phyloP scores from a whole-genome alignment of 2,113 vertebrate species.

The Oenanthe melanoleuca region DNA sequence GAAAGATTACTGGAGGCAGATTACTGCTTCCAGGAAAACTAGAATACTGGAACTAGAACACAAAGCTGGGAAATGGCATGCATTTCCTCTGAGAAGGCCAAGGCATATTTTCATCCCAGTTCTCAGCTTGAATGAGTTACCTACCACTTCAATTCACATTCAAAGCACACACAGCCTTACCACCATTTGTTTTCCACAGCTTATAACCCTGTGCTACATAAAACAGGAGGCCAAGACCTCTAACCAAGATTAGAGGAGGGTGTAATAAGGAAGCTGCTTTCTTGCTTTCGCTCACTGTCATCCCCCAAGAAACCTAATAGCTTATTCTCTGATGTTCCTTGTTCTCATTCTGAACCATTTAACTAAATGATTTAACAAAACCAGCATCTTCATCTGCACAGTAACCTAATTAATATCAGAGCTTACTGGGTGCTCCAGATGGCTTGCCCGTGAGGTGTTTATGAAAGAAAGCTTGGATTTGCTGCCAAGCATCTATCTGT shows the following conservation, averaged over 20 bases:
- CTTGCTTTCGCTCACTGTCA: rapidly evolving
- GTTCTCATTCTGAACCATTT: not conserved
- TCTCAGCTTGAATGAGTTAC: not conserved
- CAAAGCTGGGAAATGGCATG: not conserved
- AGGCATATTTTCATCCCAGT: not conserved
- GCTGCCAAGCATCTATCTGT: conserved; percentile 84
- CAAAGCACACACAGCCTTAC: not conserved
- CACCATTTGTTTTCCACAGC: not conserved
- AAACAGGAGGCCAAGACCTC: not conserved
- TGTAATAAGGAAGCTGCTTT: not conserved
- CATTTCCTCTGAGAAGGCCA: not conserved
- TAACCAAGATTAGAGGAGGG: not conserved
- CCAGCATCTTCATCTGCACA: not conserved
- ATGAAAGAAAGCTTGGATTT: conserved; percentile 79
- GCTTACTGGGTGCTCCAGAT: not conserved
- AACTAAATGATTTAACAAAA: not conserved
- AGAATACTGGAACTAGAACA: not conserved
- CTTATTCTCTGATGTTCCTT: not conserved
- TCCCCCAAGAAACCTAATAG: not conserved
- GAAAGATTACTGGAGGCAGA: not conserved
- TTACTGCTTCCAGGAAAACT: not conserved
- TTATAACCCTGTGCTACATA: not conserved
- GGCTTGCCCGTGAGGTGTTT: conserved; percentile 70
- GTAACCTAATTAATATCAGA: conserved; percentile 29
- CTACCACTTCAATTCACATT: not conserved